Evolutionary conservation across 2,113 vertebrate species (phyloP), one percentile per base, ranked within the genome.

Genomic region (Festucalex cinctus): DNA sequence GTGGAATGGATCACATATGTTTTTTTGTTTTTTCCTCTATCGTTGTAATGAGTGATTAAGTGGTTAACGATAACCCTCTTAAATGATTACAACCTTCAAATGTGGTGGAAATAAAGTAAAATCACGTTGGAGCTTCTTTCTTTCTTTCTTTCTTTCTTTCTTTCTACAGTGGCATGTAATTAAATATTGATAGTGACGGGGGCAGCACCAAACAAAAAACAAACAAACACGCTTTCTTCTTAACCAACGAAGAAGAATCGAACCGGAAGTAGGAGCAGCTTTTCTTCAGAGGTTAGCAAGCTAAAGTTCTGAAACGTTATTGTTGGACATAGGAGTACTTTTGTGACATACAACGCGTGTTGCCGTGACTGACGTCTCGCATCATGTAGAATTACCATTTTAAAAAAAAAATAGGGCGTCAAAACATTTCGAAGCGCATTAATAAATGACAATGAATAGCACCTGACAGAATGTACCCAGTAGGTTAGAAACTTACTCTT

Each of bases 11-110:
- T 70, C 41, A 73, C 83, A 85, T 88, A 85, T 88, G 78, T 41
- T 41, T 41, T 41, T 41, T 13, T 41, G 3, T 85, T 82, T 72
- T 79, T 67, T 85, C 75, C 77, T 48, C 65, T 62, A 48, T 84
- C 75, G 74, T 76, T 80, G 61, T 43, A 32, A 80, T 85, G 73
- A 89, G 74, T 82, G 85, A 88, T 85, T 86, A 85, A 82, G 82
- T 67, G 71, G 59, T 81, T 74, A 74, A 57, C 7, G 63, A 36
- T 84, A 88, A 88, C 68, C 81, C 79, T 90, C 85, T 91, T 89
- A 89, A 76, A 74, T 81, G 85, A 85, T 85, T 79, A 84, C 13
- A 39, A 26, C 16, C 57, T 51, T 62, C n/a, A 57, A 16, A 70
- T 56, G 17, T 10, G 32, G 49, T 22, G n/a, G 28, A 53, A 65